These are phyloP conservation scores for Schizopygopsis pylzovi DNA, from an alignment of 2,797 vertebrate species.

Conservation along the genomic window DNA sequence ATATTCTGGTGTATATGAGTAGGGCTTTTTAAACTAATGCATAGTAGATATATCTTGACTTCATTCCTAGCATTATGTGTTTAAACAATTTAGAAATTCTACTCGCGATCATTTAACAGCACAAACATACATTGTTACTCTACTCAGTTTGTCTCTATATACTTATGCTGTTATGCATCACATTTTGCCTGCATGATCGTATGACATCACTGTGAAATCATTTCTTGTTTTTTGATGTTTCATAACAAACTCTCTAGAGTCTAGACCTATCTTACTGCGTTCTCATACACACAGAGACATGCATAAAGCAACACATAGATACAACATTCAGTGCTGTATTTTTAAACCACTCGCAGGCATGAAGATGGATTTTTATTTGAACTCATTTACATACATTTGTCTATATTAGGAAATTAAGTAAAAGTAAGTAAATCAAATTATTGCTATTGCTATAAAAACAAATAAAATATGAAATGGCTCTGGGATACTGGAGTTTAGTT, in stretches of 20 bases:
- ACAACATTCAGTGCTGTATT: constrained; percentile 5
- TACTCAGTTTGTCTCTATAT: not conserved
- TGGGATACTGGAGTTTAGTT: not conserved
- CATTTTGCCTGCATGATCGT: not conserved
- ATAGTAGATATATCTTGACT: not conserved
- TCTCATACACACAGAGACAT: not conserved
- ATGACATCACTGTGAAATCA: constrained; percentile 31
- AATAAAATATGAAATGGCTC: not conserved
- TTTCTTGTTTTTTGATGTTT: constrained; percentile 19
- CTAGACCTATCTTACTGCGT: not conserved
- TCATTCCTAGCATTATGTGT: not conserved
- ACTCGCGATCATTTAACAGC: not conserved
- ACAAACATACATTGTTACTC: not conserved
- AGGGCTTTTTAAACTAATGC: not conserved
- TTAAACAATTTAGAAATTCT: not conserved
- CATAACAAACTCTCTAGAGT: constrained; percentile 2
- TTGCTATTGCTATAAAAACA: too few species aligned
- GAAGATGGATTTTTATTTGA: not conserved
- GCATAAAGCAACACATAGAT: constrained; percentile 17
- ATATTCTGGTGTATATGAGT: not conserved
- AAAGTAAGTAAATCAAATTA: not conserved
- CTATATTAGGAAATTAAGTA: not conserved
- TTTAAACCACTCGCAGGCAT: constrained; percentile 19
- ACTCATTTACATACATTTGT: not conserved
- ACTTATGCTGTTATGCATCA: not conserved